These are phyloP conservation scores for Paraplagusia blochii DNA, from an alignment of 2,113 vertebrate species.

Conservation along the genomic window DNA sequence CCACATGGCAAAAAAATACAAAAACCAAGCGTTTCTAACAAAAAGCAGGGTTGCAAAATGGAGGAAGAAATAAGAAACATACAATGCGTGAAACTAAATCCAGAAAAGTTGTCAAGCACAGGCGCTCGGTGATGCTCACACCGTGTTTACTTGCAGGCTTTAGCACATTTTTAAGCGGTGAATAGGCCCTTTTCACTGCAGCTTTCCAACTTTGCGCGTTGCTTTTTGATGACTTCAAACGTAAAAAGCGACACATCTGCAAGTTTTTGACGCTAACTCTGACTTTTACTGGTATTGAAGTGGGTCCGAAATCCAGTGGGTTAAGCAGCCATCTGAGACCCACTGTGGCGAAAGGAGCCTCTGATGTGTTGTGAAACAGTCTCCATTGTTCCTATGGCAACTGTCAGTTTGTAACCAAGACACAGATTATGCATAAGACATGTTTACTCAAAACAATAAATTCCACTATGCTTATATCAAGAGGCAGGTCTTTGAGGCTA, in stretches of 20 bases:
- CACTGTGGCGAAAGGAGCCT: conserved; percentile 24
- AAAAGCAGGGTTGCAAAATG: no score
- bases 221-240: no score
- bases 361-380: conserved; percentile 59
- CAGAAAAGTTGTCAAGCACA: no score
- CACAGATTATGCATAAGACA: conserved; percentile 52
- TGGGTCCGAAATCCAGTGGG: conserved; percentile 10
- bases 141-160: no score
- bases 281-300: conserved; percentile 37
- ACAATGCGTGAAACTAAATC: no score
- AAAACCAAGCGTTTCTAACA: background rate
- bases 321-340: conserved; percentile 31
- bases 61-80: no score
- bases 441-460: conserved; percentile 75
- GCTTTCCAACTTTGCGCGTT: no score
- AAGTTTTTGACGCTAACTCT: conserved; percentile 22
- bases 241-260: no score
- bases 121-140: no score
- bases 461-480: conserved; percentile 66
- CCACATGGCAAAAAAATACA: background rate
- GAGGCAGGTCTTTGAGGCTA: conserved; percentile 18
- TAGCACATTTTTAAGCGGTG: no score
- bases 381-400: conserved; percentile 60
- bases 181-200: no score
- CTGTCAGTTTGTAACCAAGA: conserved; percentile 39